phyloP scores from a whole-genome alignment of 2,113 vertebrate species.

The Ochotona princeps region DNA sequence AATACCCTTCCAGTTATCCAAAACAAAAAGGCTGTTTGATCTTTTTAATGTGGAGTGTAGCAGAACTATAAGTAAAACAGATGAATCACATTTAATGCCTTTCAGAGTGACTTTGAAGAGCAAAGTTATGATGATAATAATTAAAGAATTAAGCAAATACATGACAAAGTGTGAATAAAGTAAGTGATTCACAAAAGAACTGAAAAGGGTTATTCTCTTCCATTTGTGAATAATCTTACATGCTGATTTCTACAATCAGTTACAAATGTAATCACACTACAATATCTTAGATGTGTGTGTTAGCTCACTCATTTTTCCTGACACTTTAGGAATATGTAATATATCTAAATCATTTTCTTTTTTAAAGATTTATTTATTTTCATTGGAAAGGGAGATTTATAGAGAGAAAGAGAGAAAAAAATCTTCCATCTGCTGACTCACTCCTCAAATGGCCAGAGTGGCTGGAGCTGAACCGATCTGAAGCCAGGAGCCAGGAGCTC shows the following conservation, averaged over 20 bases:
- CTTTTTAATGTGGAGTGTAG: neutral
- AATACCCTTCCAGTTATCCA: neutral
- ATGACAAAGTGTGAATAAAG: neutral
- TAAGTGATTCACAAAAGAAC: neutral
- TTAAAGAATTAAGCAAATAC: neutral
- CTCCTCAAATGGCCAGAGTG: too few relatives aligned
- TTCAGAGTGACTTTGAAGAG: neutral
- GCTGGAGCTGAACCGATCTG: too few relatives aligned
- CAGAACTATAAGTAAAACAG: neutral
- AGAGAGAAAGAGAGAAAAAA: too few relatives aligned
- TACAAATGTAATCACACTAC: neutral
- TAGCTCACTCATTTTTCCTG: neutral
- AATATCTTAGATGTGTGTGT: neutral
- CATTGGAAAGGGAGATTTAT: too few relatives aligned
- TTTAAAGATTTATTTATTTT: too few relatives aligned
- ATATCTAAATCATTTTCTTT: too few relatives aligned
- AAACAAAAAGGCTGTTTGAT: neutral
- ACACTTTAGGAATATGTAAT: neutral
- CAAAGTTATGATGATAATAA: constrained; percentile 3
- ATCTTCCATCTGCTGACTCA: too few relatives aligned
- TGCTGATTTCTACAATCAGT: neutral
- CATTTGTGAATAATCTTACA: neutral
- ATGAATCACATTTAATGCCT: neutral
- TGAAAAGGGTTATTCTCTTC: neutral
- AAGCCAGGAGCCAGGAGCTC: too few relatives aligned